Evolutionary conservation across 2,113 vertebrate genomes (phyloP), one percentile per base, ranked within the genome.

Genomic region (Coreoperca whiteheadi): DNA sequence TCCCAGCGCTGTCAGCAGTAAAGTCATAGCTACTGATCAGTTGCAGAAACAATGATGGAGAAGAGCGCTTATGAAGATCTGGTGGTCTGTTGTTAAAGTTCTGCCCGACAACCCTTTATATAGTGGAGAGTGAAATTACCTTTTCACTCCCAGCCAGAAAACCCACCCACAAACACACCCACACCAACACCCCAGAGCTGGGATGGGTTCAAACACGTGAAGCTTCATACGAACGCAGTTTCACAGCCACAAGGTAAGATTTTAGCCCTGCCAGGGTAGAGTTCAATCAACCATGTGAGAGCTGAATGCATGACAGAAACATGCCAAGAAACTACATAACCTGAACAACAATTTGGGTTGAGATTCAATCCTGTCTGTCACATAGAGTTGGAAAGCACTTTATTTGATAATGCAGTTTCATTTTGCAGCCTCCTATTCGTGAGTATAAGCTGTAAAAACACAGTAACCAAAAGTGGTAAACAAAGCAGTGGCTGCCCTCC

Each of bases 161-260:
- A 16, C 75, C 54, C 80, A 63, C 77, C 74, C 81, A 75, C 84
- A 56, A 56, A 79, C 72, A 77, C 61, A 68, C 66, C 7, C 65
- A 79, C 53, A 79, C 43, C 75, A 23, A 64, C 23, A 64, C 60
- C 66, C 65, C 48, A 28, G 14, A 81, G 81, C 81, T 75, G 79
- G 88, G 78, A 89, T 87, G 85, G 60, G 89, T 90, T 89, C 68
- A 83, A 88, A 88, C 93, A 91, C 32, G 77, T 56, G 74, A 85
- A 74, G 76, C 81, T 68, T 73, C 63, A 66, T 25, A 60, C 48
- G 67, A 83, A 67, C 32, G 30, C 61, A 68, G 66, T 64, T 72
- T 66, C 41, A 11, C 64, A 56, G 51, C 79, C 53, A 51, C 37
- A 76, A 32, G 23, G 34, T 68, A 6, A 53, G 21, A 59, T 53